Base-by-base conservation (phyloP, 1,140 invertebrate species). In the Drosophila tsacasi region DNA sequence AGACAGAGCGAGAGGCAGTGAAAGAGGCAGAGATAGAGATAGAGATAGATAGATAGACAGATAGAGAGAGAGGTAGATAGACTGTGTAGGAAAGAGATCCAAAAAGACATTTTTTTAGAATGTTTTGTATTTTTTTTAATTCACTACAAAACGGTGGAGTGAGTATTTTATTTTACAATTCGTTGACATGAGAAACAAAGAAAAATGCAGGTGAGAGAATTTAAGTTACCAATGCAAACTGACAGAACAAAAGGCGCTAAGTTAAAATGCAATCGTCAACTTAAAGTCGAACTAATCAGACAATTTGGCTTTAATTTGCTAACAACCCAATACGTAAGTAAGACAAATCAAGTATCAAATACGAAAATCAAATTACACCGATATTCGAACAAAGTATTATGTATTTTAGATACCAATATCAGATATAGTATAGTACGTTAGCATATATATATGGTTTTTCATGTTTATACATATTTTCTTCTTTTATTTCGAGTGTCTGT, bases 91-190 rank as follows among this genome's bases (percentile, higher is more conserved):
- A 90, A 72, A 86, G 90, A 92, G 90, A 92, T 92, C 90, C 90
- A 92, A 92, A 86, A 92, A 92, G 90, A 92, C 90, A 92, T 92
- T 92, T 91, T 91, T 83, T 63, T 77, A 61, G 69, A 60, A 71
- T 79, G 67, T 86, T 83, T 80, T 75, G 52, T 71, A 72, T 62
- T 42, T 81, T 23, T 52, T 68, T 68, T 68, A 32, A 35, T 58
- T 83, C 35, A 17, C 77, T 84, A 85, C 59, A 84, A 84, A 84
- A 84, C 63, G 35, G 60, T 57, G 42, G 61, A 66, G 72, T 46
- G 46, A 62, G 59, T 69, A 23, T 32, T 72, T 68, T 85, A 85
- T 86, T 69, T 75, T 90, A 85, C 79, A 90, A 75, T 77, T 90
- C 66, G 55, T 68, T 76, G 25, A 27, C 21, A 60, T 68, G 61